These are phyloP conservation scores for Diadophis punctatus DNA, from an alignment of 2,113 vertebrate genomes.

Conservation along the genomic window DNA sequence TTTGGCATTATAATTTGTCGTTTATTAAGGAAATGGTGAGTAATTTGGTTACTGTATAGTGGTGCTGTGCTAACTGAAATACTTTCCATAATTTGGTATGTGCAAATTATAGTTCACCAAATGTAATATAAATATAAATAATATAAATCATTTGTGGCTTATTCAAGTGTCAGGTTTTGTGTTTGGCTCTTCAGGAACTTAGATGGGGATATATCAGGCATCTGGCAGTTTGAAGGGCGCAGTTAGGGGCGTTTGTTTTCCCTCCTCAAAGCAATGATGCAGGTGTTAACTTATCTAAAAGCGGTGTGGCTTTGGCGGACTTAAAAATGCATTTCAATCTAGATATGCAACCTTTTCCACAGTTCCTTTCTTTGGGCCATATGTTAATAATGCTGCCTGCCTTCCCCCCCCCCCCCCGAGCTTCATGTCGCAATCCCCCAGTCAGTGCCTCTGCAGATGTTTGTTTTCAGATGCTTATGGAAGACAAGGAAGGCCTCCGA, in stretches of 20 bases:
- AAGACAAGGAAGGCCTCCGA: background rate
- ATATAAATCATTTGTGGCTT: background rate
- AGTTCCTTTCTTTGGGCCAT: background rate
- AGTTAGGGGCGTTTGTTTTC: background rate
- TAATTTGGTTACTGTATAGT: background rate
- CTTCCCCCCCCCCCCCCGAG: background rate
- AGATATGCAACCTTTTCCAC: background rate
- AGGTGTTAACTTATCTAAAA: background rate
- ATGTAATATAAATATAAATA: too few relatives aligned
- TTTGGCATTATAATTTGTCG: background rate
- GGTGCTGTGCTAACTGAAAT: too few relatives aligned
- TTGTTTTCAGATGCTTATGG: constrained; percentile 6
- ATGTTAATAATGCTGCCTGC: background rate
- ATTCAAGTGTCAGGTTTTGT: background rate
- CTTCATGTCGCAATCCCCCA: background rate
- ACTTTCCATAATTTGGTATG: background rate
- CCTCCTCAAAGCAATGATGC: background rate
- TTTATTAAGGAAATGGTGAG: background rate
- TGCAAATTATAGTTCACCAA: background rate
- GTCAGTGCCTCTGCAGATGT: background rate
- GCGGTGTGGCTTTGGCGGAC: background rate
- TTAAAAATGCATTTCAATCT: background rate
- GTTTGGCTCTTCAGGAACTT: background rate
- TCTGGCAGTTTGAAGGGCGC: background rate
- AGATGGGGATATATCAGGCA: background rate